These are phyloP conservation scores for Melipona quadrifasciata DNA, from an alignment of 1,140 invertebrate genomes.

Conservation along the genomic window DNA sequence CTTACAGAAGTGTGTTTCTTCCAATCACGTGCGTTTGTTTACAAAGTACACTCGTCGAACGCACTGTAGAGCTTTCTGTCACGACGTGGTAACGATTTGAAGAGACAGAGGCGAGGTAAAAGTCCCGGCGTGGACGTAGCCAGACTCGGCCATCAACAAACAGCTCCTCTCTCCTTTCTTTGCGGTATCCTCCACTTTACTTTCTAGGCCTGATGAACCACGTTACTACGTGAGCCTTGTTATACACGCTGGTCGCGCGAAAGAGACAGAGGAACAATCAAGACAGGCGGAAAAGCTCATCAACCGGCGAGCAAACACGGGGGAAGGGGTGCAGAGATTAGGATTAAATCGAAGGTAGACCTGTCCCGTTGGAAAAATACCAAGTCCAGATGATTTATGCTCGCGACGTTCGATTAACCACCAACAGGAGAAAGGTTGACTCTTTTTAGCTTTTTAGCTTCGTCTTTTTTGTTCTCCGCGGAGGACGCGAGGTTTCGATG, in stretches of 20 bases:
- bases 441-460: too few relatives aligned
- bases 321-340: constrained; percentile 5
- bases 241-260: constrained; percentile 40
- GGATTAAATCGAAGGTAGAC: constrained; percentile 27
- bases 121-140: constrained; percentile 13
- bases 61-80: constrained; percentile 76
- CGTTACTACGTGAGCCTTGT: constrained; percentile 63
- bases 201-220: constrained; percentile 60
- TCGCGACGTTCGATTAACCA: constrained; percentile 18
- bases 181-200: constrained; percentile 52
- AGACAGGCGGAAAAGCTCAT: constrained; percentile 60
- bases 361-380: constrained; percentile 2
- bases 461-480: too few relatives aligned
- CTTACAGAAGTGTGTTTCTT: too few relatives aligned
- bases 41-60: constrained; percentile 36
- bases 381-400: constrained; percentile 26
- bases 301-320: constrained; percentile 8
- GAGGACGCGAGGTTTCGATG: not conserved
- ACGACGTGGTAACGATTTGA: constrained; percentile 45
- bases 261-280: constrained; percentile 54
- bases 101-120: constrained; percentile 25
- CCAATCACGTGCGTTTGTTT: too few relatives aligned
- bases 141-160: constrained; percentile 27
- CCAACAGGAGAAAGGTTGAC: not conserved
- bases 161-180: constrained; percentile 31